These are phyloP conservation scores for Stomatorhinus ivindoensis DNA, from an alignment of 2,113 vertebrate genomes.

Conservation along the genomic window DNA sequence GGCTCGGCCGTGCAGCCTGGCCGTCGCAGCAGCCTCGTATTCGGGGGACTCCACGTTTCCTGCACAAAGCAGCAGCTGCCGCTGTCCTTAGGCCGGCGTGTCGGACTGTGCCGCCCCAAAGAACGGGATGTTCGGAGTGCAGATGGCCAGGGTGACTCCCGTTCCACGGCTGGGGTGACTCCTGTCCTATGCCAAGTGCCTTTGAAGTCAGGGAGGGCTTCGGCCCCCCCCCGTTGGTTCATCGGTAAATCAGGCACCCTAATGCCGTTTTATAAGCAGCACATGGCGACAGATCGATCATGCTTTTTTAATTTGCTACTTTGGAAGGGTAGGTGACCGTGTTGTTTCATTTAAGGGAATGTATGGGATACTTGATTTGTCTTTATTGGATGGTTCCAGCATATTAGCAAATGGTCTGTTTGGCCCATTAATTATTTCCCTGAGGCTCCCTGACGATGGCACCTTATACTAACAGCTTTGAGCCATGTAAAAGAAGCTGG, in stretches of 20 bases:
- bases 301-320: not conserved
- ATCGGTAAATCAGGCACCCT: not conserved
- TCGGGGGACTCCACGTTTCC: not conserved
- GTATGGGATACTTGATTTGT: not conserved
- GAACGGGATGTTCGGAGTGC: conserved; percentile 10
- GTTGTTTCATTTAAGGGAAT: not conserved
- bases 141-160: conserved; percentile 1
- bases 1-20: conserved; percentile 4
- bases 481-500: not conserved
- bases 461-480: conserved; percentile 4
- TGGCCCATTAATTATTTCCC: not conserved
- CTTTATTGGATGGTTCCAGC: not conserved
- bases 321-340: not conserved
- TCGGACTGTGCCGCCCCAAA: not conserved
- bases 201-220: not conserved
- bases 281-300: not conserved
- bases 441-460: not conserved
- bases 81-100: not conserved
- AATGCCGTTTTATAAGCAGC: not conserved
- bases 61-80: conserved; percentile 13
- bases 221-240: not conserved
- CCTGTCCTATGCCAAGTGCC: conserved; percentile 8
- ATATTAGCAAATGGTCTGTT: not conserved
- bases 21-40: not conserved
- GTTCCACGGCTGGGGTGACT: conserved; percentile 1